Percentiles rank a stretch among this genome's conserved stretches.
phyloP scores from a whole-genome alignment of 2,888 invertebrate species.

The Nomada fabriciana region DNA sequence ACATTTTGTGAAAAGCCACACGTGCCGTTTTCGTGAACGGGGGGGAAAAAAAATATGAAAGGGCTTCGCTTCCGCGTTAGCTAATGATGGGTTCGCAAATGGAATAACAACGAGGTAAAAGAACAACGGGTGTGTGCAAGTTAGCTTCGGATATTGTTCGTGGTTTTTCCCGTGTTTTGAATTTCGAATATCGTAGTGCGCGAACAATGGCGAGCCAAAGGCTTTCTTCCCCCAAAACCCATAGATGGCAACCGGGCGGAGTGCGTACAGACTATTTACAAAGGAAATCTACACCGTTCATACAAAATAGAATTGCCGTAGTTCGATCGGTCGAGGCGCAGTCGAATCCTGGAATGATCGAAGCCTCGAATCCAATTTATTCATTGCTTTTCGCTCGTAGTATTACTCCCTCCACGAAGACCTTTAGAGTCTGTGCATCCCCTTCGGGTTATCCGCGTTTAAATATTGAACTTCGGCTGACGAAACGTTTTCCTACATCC shows the following conservation, averaged over 20 bases:
- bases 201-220: not conserved
- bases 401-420: slow-evolving; percentile 42
- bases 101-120: slow-evolving; percentile 5
- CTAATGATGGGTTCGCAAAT: slow-evolving; percentile 1
- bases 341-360: slow-evolving; percentile 41
- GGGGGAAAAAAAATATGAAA: not conserved
- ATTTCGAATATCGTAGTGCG: no score
- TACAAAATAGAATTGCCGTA: slow-evolving; percentile 3
- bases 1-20: slow-evolving; percentile 1
- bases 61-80: not conserved
- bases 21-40: slow-evolving; percentile 12
- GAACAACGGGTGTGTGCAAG: not conserved
- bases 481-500: slow-evolving; percentile 53
- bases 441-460: slow-evolving; percentile 67
- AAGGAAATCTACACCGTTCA: slow-evolving; percentile 9
- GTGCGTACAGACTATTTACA: slow-evolving; percentile 5
- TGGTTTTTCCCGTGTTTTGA: not conserved
- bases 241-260: no score
- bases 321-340: slow-evolving; percentile 28
- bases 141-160: not conserved
- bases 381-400: slow-evolving; percentile 49
- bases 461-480: slow-evolving; percentile 68
- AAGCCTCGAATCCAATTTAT: slow-evolving; percentile 55
- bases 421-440: slow-evolving; percentile 50
- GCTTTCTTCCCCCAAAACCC: not conserved